Evolutionary conservation across 2,888 invertebrate species (phyloP).

Genomic region (Ormyrus rosae): DNA sequence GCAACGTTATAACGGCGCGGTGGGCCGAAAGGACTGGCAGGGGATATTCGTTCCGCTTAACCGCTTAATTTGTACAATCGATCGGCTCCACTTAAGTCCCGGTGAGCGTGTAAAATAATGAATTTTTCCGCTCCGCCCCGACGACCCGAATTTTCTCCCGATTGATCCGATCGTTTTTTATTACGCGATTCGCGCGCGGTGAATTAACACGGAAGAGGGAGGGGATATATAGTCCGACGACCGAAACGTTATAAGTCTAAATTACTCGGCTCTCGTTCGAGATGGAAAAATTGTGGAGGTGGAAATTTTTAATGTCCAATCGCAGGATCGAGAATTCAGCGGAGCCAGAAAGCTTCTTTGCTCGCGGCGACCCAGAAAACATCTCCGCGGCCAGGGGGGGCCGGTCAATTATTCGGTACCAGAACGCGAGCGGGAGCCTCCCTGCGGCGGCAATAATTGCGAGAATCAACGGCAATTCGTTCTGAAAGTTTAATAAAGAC

Average conservation of each 20-base stretch:
- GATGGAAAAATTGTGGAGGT: no score
- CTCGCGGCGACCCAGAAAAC: slow-evolving; percentile 26
- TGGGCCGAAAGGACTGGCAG: slow-evolving; percentile 54
- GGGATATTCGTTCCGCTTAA: slow-evolving; percentile 63
- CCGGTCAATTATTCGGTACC: slow-evolving; percentile 43
- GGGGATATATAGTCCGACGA: not conserved
- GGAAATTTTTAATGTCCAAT: slow-evolving; percentile 1
- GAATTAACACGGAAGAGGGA: slow-evolving; percentile 24
- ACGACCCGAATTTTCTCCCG: slow-evolving; percentile 25
- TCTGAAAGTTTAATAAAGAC: slow-evolving; percentile 57
- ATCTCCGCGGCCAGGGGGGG: slow-evolving; percentile 16
- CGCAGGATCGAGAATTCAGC: slow-evolving; percentile 48
- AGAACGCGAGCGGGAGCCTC: not conserved
- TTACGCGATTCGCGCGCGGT: slow-evolving; percentile 12
- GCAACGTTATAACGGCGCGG: slow-evolving; percentile 21
- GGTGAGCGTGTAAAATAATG: slow-evolving; percentile 58
- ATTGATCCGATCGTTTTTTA: slow-evolving; percentile 46
- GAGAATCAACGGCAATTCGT: slow-evolving; percentile 49
- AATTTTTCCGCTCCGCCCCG: slow-evolving; percentile 46
- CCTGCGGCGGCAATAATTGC: slow-evolving; percentile 49
- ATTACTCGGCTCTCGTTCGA: no score
- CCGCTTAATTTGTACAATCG: slow-evolving; percentile 64
- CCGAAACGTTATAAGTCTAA: no score
- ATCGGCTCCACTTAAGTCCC: slow-evolving; percentile 59
- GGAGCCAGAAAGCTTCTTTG: slow-evolving; percentile 11